phyloP scores from a whole-genome alignment of 2,797 vertebrate genomes.

The Poeciliopsis gracilis region DNA sequence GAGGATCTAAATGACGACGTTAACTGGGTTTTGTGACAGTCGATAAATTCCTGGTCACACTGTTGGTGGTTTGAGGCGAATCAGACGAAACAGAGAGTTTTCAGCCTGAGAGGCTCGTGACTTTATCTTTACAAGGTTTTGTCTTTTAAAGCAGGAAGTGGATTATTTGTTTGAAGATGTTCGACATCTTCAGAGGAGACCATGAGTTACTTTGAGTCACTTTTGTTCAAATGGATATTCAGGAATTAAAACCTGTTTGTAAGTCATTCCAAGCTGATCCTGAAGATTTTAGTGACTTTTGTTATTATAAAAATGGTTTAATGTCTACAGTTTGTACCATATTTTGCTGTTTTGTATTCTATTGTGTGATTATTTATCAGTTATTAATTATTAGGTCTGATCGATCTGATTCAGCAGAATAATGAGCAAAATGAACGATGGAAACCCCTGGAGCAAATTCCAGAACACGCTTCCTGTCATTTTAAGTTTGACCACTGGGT shows the following conservation, averaged over 20 bases:
- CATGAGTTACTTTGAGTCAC: background rate
- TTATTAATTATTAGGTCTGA: background rate
- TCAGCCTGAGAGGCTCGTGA: background rate
- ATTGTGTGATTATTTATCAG: background rate
- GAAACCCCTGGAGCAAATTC: background rate
- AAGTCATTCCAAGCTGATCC: background rate
- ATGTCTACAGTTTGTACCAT: background rate
- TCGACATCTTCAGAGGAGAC: background rate
- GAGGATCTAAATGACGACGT: no score
- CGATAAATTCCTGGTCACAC: background rate
- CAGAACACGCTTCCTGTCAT: background rate
- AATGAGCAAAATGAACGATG: background rate
- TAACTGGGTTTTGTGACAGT: background rate
- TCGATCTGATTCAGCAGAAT: background rate
- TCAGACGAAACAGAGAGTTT: background rate
- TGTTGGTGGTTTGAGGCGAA: background rate
- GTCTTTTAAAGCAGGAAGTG: background rate
- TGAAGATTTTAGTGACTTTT: background rate
- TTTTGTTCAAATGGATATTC: background rate
- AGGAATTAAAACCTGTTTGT: background rate
- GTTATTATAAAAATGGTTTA: background rate
- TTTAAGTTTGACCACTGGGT: background rate
- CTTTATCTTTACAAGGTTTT: background rate
- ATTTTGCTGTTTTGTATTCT: background rate
- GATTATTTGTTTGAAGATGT: background rate